These are phyloP conservation scores for Ursus arctos DNA, from an alignment of 2,113 vertebrate species.

Conservation along the genomic window DNA sequence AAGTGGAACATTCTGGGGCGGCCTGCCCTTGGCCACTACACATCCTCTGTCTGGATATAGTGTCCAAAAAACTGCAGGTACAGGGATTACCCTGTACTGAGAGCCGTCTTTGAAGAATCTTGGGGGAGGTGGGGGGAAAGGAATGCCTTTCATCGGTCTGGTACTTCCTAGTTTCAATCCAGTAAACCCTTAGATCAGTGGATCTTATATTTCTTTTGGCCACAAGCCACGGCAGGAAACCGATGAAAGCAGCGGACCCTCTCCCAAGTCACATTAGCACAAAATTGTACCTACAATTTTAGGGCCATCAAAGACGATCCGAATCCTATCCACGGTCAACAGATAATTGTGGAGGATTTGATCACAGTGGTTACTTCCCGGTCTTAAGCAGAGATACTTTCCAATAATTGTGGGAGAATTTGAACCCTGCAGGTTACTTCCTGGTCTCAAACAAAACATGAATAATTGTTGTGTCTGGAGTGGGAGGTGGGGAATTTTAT, in stretches of 20 bases:
- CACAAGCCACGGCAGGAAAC: background rate
- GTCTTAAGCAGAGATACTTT: conserved; percentile 52
- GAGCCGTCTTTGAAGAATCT: background rate
- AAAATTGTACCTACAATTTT: conserved; percentile 12
- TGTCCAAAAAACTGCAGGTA: background rate
- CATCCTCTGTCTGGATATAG: background rate
- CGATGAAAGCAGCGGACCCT: conserved; percentile 24
- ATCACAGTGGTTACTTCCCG: conserved; percentile 33
- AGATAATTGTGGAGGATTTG: background rate
- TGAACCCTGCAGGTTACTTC: conserved; percentile 36
- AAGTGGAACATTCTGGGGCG: background rate
- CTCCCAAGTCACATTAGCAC: conserved; percentile 9
- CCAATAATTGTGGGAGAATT: conserved; percentile 42
- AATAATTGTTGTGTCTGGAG: conserved; percentile 15
- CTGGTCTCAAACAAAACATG: conserved; percentile 44
- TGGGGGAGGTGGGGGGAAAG: background rate
- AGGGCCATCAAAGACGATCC: conserved; percentile 1
- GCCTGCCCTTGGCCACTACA: background rate
- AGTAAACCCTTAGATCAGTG: conserved; percentile 11
- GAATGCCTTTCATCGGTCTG: conserved; percentile 4
- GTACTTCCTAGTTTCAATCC: conserved; percentile 25
- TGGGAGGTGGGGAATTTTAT: background rate
- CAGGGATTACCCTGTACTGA: background rate
- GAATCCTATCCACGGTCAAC: background rate
- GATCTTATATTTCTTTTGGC: conserved; percentile 36